Conservation (phyloP, 2,113 vertebrate species). For the Pithys albifrons region DNA sequence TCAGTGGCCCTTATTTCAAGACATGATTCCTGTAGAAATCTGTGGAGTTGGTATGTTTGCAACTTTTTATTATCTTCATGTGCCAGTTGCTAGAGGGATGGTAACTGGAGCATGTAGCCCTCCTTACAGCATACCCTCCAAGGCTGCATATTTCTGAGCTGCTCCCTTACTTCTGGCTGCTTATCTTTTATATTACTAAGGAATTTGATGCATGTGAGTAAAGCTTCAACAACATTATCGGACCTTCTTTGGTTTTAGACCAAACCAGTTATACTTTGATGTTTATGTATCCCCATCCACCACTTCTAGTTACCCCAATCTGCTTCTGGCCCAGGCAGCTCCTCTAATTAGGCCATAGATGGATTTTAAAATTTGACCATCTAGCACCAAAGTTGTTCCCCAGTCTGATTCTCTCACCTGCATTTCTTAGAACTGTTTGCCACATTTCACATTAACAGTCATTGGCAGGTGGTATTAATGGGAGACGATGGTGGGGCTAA, state of each 20-base stretch:
- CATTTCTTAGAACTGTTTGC: not conserved
- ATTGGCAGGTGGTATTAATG: not conserved
- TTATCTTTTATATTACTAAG: not conserved
- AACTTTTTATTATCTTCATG: not conserved
- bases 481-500: not conserved
- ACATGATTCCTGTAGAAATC: not conserved
- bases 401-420: not conserved
- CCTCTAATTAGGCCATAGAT: not conserved
- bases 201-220: not conserved
- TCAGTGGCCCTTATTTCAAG: not conserved
- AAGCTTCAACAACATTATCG: rapidly evolving
- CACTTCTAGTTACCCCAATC: not conserved
- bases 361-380: not conserved
- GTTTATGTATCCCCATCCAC: not conserved
- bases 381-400: not conserved
- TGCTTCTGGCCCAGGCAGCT: not conserved
- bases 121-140: not conserved
- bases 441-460: not conserved
- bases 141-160: not conserved
- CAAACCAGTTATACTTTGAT: not conserved
- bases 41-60: not conserved
- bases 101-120: not conserved
- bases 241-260: not conserved
- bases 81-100: not conserved
- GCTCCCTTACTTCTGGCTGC: not conserved